These are phyloP conservation scores for Carassius auratus DNA, from an alignment of 2,113 vertebrate genomes.

Conservation along the genomic window DNA sequence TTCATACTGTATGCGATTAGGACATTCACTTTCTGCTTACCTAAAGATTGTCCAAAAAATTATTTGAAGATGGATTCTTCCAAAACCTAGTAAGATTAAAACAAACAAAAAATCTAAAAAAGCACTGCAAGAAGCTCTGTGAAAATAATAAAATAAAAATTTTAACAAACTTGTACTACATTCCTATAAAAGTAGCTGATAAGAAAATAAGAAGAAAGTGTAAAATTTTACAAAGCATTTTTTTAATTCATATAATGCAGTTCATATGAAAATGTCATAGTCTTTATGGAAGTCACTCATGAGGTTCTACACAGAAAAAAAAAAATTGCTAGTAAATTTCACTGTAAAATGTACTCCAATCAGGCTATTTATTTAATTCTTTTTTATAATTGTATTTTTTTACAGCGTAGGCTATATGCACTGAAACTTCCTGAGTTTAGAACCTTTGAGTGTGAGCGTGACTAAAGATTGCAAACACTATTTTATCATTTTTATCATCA, in stretches of 20 bases:
- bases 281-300: background rate
- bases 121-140: background rate
- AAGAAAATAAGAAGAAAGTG: background rate
- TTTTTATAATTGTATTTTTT: no score
- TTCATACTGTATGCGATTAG: background rate
- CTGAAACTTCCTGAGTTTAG: background rate
- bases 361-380: no score
- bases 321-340: no score
- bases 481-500: background rate
- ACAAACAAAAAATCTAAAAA: background rate
- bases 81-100: background rate
- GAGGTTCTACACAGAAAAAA: background rate
- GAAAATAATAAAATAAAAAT: background rate
- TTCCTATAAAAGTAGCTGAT: background rate
- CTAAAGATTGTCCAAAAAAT: background rate
- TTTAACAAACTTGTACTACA: background rate
- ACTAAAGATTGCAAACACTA: background rate
- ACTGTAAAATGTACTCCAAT: no score
- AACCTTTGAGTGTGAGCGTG: background rate
- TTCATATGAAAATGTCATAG: background rate
- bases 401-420: background rate
- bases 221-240: background rate
- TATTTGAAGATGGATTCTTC: background rate
- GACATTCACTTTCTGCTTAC: background rate
- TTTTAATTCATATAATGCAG: background rate